Base-by-base conservation (phyloP, 1,140 invertebrate genomes). In the Cotesia vestalis region DNA sequence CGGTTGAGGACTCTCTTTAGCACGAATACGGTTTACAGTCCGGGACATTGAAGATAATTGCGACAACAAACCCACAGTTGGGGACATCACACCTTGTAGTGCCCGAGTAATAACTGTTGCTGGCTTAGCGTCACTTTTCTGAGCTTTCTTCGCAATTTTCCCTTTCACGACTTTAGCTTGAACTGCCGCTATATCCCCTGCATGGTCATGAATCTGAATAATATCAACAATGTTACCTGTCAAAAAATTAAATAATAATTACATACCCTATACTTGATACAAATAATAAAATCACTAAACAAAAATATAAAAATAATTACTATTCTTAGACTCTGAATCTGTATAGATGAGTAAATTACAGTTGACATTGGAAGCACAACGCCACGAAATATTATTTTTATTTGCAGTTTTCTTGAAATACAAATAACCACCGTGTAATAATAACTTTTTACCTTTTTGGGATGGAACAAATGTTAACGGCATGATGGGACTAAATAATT, bases 401-500 rank as follows among this genome's bases (percentile, higher is more conserved):
- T 36, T 62, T n/a, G 12, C 34, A 20, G 34, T 4, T 2, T 62
- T n/a, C 14, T 62, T 62, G 34, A 1, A 1, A n/a, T 62, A 62
- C 12, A 62, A 36, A n/a, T 20, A 62, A 62, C 35, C 60, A n/a
- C n/a, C 35, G 12, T 62, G 12, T 38, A n/a, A 36, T 38, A 62
- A 14, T 38, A 36, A 38, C 11, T 36, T 14, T 36, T 36, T 38
- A n/a, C 35, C 35, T 38, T 38, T 38, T 34, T 62, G 60, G 1
- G 60, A 62, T 12, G 12, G 35, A 20, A 62, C 35, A 62, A 62
- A 62, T 62, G n/a, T 62, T 62, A 62, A 62, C 27, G 60, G 60
- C 60, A 62, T 62, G 8, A 36, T 27, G 20, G 27, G 38, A 27
- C n/a, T 35, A 62, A 12, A 14, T 38, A 62, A 62, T 8, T 53